Base-by-base conservation (phyloP, 2,113 vertebrate species). In the Prunella fulvescens region DNA sequence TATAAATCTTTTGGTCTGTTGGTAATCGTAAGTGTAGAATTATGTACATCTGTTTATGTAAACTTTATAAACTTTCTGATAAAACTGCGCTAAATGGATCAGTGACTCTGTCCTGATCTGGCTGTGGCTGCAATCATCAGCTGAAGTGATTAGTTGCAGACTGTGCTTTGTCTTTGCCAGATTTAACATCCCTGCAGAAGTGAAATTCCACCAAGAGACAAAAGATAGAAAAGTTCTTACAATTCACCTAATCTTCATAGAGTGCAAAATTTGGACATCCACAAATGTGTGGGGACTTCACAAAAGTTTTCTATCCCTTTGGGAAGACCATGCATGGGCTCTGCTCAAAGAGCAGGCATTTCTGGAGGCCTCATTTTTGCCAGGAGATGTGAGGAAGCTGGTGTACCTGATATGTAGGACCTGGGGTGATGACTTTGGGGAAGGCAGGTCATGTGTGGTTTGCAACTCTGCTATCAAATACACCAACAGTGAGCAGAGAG, bases 1-100 rank as follows among this genome's bases (percentile, higher is more conserved):
- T 53, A 86, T 88, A 91, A 95, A 96, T 95, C 81, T 67, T 93
- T 69, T 66, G 29, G 29, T 71, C 66, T 47, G 12, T 33, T 93
- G 72, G 17, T 71, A 84, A 77, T 24, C 5, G 7, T 90, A 76
- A 76, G 35, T 77, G 95, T 70, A 80, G 65, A 82, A 78, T 92
- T 90, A 71, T 67, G 70, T 73, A 90, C 66, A 78, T 92, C 62
- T 97, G 77, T 94, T 96, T 92, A 90, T 93, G 42, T 88, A 82
- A 92, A 88, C 85, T 93, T 86, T 58, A n/a, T 53, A 94, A 81
- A 92, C 72, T 88, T 86, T 90, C 25, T 65, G 88, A 92, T 96
- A 95, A 94, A 89, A 33, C 47, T 82, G 11, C 3, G 2, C 47
- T 92, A 70, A 73, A 92, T 26, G 80, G 71, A 86, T 94, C 89